phyloP scores from a whole-genome alignment of 1,140 invertebrate species.

The Brachionus rubens region DNA sequence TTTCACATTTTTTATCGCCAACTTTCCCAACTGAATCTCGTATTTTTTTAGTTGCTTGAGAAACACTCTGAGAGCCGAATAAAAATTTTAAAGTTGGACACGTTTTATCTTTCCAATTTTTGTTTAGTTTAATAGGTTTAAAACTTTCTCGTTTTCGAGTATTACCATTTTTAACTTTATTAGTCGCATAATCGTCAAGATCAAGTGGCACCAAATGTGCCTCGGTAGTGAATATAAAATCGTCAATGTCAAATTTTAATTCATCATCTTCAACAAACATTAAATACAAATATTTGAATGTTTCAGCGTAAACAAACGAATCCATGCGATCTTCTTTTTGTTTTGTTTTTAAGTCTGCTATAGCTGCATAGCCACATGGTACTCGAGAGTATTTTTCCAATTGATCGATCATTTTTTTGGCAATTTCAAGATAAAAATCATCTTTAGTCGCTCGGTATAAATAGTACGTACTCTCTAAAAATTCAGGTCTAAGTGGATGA shows the following conservation, averaged over 20 bases:
- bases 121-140: not conserved
- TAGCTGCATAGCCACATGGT: conserved; percentile 90
- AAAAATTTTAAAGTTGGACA: conserved; percentile 31
- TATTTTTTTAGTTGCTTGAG: not conserved
- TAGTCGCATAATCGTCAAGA: not conserved
- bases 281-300: conserved; percentile 93
- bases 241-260: conserved; percentile 81
- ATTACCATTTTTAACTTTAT: not conserved
- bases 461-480: conserved; percentile 96
- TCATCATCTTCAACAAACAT: conserved; percentile 85
- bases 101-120: conserved; percentile 16
- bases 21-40: not conserved
- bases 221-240: conserved; percentile 95
- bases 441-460: conserved; percentile 88
- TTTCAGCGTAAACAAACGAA: conserved; percentile 93
- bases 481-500: conserved; percentile 91
- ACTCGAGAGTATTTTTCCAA: conserved; percentile 84
- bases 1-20: conserved; percentile 19
- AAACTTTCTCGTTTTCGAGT: no score
- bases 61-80: not conserved
- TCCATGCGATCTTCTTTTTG: conserved; percentile 92
- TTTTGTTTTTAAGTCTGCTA: conserved; percentile 87
- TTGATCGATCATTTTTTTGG: conserved; percentile 81
- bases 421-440: conserved; percentile 89
- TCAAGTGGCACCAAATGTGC: conserved; percentile 80